Percentiles rank a stretch among this genome's conserved stretches.
Conservation (phyloP, 2,113 vertebrate genomes). For the Halichoerus grypus region DNA sequence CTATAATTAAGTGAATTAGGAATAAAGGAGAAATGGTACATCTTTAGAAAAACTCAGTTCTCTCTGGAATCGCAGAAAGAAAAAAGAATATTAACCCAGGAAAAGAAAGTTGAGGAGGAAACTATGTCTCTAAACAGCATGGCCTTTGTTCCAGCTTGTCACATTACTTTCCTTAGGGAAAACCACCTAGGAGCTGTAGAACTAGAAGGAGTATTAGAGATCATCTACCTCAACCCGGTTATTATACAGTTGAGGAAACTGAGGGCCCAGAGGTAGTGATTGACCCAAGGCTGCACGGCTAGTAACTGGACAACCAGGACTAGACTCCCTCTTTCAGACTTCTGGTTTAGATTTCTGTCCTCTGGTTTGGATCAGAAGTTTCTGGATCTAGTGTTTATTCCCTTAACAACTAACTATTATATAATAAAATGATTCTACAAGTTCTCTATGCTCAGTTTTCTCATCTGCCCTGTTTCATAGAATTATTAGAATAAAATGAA, state of each 20-base stretch:
- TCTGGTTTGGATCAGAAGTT: not conserved
- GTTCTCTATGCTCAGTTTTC: not conserved
- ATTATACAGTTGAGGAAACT: not conserved
- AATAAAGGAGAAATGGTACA: not conserved
- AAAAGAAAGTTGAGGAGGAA: not conserved
- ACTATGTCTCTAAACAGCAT: not conserved
- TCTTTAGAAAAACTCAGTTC: not conserved
- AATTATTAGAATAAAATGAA: slow-evolving; percentile 49
- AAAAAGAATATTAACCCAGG: not conserved
- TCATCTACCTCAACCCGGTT: not conserved
- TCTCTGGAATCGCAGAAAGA: not conserved
- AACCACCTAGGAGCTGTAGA: not conserved
- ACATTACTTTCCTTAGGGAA: not conserved
- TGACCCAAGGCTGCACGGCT: not conserved
- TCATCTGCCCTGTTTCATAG: not conserved
- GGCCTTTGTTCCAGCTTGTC: not conserved
- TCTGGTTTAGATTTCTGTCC: not conserved
- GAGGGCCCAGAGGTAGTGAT: not conserved
- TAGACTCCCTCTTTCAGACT: not conserved
- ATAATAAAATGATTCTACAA: not conserved
- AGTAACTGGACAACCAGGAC: not conserved
- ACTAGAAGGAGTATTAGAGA: not conserved
- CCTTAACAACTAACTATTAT: not conserved
- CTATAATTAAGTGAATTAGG: not conserved
- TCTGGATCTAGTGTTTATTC: not conserved